Base-by-base conservation (phyloP, 2,888 invertebrate species). In the Coenonympha glycerion region DNA sequence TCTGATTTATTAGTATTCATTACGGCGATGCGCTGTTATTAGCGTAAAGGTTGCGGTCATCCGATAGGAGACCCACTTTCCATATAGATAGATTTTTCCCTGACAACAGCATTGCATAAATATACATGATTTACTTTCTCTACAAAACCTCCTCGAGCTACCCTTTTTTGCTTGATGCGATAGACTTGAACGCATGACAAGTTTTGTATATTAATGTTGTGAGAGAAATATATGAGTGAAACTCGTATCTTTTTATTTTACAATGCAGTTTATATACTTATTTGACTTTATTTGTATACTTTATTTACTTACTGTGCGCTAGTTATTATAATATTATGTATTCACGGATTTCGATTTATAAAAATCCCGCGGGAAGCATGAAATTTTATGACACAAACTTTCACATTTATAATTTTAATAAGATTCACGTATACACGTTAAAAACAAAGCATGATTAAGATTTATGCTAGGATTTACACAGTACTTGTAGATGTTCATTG, bases 1-100 rank as follows among this genome's bases (percentile, higher is more conserved):
- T 65, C 60, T 76, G 81, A 83, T 82, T 82, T 84, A 82, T 83
- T 79, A 72, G 73, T 81, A 78, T 78, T 82, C 73, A 80, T 79
- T 77, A 75, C 69, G 49, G 52, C 58, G 61, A 59, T 65, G 68
- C 53, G 48, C 46, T 50, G 49, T 44, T 42, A 49, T 63, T 63
- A 63, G 66, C 64, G 63, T 63, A 60, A 63, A 61, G 62, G 62
- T 65, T 63, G 67, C 62, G 68, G 65, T 64, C 69, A 66, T 61
- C 58, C 59, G 62, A 66, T 61, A 53, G 47, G 62, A 62, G 63
- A 60, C 58, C 62, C 61, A 53, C 62, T 73, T 73, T 67, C 63
- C 69, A 72, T 71, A 70, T 68, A 71, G 63, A 73, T 68, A 64
- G 68, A 67, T 68, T 65, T 55, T 60, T 64, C 55, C 53, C 44